Conservation (phyloP, 2,113 vertebrate species). For the Parus major region DNA sequence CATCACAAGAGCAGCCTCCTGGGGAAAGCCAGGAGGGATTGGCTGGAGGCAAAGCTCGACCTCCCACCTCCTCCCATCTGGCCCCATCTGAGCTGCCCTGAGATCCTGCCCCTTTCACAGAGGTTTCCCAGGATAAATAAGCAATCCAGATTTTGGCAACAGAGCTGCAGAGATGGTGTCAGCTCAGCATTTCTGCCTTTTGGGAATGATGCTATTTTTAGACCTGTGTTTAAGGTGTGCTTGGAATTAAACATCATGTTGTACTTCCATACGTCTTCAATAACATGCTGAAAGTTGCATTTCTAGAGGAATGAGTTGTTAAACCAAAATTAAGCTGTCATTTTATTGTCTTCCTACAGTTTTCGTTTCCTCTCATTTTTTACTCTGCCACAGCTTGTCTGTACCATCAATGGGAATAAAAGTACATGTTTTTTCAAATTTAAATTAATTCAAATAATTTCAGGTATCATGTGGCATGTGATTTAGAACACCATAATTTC, state of each 20-base stretch:
- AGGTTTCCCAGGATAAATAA: not conserved
- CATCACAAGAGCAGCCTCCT: too few species aligned
- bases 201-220: not conserved
- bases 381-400: not conserved
- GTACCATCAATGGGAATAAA: not conserved
- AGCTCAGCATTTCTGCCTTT: not conserved
- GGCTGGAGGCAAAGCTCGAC: not conserved
- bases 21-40: not conserved
- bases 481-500: not conserved
- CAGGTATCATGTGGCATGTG: not conserved
- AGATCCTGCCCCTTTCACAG: not conserved
- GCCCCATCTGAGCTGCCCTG: not conserved
- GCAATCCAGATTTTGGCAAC: not conserved
- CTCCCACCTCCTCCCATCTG: not conserved
- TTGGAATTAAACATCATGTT: not conserved
- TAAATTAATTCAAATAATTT: not conserved
- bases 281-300: not conserved
- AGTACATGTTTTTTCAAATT: not conserved
- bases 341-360: not conserved
- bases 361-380: not conserved
- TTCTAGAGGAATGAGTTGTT: not conserved
- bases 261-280: not conserved
- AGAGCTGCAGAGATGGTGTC: fast-evolving
- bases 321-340: not conserved
- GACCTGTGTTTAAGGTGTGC: not conserved